A percentile compares a stretch with the other conserved stretches of the same genome.
Conservation (phyloP, 1,140 invertebrate species). For the Teleogryllus occipitalis region DNA sequence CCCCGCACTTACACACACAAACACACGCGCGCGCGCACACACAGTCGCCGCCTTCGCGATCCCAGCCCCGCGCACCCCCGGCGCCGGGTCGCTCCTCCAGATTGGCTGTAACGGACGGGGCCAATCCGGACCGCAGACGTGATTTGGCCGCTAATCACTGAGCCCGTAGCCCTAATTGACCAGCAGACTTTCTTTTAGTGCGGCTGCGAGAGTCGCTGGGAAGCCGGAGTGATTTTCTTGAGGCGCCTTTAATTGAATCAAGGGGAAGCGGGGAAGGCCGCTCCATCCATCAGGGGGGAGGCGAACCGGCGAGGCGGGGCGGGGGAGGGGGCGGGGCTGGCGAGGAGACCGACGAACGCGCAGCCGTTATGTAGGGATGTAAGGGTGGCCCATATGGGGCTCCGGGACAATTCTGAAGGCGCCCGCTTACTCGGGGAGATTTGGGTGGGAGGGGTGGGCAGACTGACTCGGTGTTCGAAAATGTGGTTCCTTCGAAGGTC, state of each 20-base stretch:
- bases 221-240: neutral
- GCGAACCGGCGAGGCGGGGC: no score
- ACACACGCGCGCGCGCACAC: no score
- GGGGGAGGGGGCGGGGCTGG: no score
- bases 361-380: neutral
- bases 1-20: no score
- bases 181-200: constrained; percentile 4
- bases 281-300: neutral
- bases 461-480: no score
- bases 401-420: neutral
- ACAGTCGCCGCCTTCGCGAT: no score
- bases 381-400: neutral
- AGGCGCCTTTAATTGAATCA: neutral
- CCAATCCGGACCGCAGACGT: neutral
- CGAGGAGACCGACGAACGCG: no score
- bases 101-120: constrained; percentile 2
- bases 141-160: neutral
- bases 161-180: neutral
- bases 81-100: neutral
- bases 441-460: neutral
- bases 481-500: no score
- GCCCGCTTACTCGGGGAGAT: neutral
- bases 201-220: neutral
- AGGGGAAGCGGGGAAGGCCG: neutral
- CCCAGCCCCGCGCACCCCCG: no score